These are phyloP conservation scores for Drosophila anceps DNA, from an alignment of 2,888 invertebrate genomes.

Conservation along the genomic window DNA sequence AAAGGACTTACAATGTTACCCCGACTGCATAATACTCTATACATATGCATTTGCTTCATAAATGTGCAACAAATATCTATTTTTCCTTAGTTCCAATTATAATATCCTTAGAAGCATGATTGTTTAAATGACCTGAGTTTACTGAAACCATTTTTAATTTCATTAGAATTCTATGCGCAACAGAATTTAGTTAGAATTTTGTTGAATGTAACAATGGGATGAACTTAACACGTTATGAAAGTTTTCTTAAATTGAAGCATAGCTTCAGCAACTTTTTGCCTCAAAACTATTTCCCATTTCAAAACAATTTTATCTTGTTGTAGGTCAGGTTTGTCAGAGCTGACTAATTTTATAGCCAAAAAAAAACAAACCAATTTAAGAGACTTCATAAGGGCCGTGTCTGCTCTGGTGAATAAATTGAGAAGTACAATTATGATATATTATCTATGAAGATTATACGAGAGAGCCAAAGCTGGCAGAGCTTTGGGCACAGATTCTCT, in stretches of 20 bases:
- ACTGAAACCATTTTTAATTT: too few relatives aligned
- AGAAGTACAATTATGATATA: constrained; percentile 1
- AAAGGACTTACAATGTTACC: neutral
- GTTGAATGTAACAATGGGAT: neutral
- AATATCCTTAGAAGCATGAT: too few relatives aligned
- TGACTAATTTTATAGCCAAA: neutral
- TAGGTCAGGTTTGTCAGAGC: constrained; percentile 16
- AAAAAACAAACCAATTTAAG: neutral
- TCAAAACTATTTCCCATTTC: neutral
- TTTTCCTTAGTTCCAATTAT: too few relatives aligned
- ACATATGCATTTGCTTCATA: too few relatives aligned
- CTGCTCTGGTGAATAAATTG: constrained; percentile 4
- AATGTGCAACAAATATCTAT: too few relatives aligned
- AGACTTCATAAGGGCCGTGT: neutral
- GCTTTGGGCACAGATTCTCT: constrained; percentile 9
- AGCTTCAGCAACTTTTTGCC: neutral
- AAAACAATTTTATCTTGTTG: neutral
- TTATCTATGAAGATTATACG: constrained; percentile 2
- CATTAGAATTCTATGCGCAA: neutral
- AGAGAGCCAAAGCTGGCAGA: constrained; percentile 1
- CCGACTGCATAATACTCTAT: neutral
- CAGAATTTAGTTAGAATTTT: neutral
- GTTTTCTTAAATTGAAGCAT: neutral
- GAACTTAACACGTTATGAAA: neutral
- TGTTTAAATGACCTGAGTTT: too few relatives aligned